Evolutionary conservation across 1,140 invertebrate species (phyloP), one percentile per base, ranked within the genome.

Genomic region (Drosophila mayri): DNA sequence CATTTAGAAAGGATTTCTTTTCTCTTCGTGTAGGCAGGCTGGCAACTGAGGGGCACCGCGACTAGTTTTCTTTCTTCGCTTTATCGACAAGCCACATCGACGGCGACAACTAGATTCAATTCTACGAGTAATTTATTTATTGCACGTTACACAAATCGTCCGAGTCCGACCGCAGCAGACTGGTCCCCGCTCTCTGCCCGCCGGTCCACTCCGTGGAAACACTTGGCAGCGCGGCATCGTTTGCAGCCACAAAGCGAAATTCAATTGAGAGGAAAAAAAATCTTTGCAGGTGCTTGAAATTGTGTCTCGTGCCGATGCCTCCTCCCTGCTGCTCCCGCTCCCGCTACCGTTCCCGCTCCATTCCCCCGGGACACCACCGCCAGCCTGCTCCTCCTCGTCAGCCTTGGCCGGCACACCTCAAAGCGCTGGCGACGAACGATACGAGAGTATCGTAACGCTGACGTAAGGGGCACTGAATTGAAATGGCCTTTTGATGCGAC

Each of bases 111-210:
- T 65, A 86, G 83, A 70, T 87, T 78, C 76, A 88, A 81, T 85
- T 82, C 78, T 83, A 76, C 61, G 60, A 72, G 70, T 79, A 79
- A 87, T 88, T 80, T 85, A 90, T 90, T 78, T 81, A 88, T 84
- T 84, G 75, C 71, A 82, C 80, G 68, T 84, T 84, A 78, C 77
- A 84, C 77, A 88, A 88, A 86, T 86, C 77, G 77, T 63, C 73
- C 60, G 46, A 81, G 77, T 63, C 79, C 60, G 46, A 81, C 57
- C 66, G 58, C 73, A 76, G 58, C 73, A 76, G 58, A 60, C 47
- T n/a, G 61, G n/a, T 57, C 14, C 22, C 46, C 30, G 41, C 18
- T 10, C 10, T 4, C 40, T 25, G 10, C 30, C n/a, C 28, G 16
- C 8, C 49, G 11, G 3, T 25, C 50, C 16, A 9, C 11, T 1